Conservation (phyloP, 2,797 vertebrate genomes). For the Sylvia borin region DNA sequence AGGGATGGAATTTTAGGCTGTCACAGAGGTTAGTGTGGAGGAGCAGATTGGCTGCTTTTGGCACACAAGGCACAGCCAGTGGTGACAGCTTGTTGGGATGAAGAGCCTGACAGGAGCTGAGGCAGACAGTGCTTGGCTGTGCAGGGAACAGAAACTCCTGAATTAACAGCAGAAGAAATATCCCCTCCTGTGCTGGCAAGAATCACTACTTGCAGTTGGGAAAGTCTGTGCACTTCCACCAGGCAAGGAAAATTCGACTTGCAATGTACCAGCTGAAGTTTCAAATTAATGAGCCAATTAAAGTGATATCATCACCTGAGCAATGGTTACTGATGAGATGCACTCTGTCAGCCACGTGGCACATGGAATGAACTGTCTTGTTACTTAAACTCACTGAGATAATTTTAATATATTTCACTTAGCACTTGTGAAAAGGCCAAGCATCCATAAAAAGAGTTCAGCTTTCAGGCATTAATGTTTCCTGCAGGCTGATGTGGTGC, state of each 20-base stretch:
- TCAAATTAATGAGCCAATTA: conserved; percentile 8
- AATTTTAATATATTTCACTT: neutral
- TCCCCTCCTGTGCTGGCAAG: neutral
- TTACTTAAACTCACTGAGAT: neutral
- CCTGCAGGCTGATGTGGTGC: neutral
- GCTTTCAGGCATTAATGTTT: neutral
- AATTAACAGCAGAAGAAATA: neutral
- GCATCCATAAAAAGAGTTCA: neutral
- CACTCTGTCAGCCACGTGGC: neutral
- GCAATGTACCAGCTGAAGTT: neutral
- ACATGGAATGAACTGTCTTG: neutral
- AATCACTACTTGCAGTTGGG: neutral
- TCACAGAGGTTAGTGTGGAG: neutral
- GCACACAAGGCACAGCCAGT: neutral
- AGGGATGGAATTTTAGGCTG: neutral
- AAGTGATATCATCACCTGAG: neutral
- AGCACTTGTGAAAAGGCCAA: neutral
- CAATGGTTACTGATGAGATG: neutral
- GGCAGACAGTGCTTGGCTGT: neutral
- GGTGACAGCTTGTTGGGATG: neutral
- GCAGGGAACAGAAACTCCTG: neutral
- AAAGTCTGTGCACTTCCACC: neutral
- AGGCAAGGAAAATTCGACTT: neutral
- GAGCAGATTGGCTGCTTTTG: neutral
- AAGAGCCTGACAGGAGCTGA: neutral